phyloP scores from a whole-genome alignment of 2,797 vertebrate genomes.

The Hozukius guyotensis region DNA sequence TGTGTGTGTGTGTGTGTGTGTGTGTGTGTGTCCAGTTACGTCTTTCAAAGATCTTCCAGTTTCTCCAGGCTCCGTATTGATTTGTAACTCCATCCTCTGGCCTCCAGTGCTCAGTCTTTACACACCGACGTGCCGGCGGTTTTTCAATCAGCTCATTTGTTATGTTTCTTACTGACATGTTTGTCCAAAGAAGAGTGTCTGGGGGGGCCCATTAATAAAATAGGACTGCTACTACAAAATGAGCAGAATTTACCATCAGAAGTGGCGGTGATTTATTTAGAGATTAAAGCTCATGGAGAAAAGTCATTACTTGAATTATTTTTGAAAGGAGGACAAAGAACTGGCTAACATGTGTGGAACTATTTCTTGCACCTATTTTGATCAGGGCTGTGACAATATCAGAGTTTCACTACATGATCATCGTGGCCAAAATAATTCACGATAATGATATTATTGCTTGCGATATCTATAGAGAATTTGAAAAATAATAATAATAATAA shows the following conservation, averaged over 20 bases:
- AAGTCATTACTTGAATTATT: neutral
- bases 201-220: conserved; percentile 19
- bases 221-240: neutral
- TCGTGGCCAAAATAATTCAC: neutral
- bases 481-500: no score
- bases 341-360: neutral
- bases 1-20: conserved; percentile 20
- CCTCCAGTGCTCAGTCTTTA: conserved; percentile 17
- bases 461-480: no score
- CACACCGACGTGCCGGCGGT: conserved; percentile 34
- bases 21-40: conserved; percentile 21
- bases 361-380: neutral
- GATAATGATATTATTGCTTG: neutral
- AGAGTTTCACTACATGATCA: neutral
- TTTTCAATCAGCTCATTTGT: conserved; percentile 53
- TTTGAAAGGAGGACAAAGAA: neutral
- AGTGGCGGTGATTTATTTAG: neutral
- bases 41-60: conserved; percentile 47
- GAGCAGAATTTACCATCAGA: neutral
- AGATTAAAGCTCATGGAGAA: neutral
- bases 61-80: conserved; percentile 67
- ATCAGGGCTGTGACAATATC: neutral
- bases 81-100: conserved; percentile 47
- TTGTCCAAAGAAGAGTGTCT: conserved; percentile 31
- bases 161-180: conserved; percentile 35